These are phyloP conservation scores for Neoitamus cyanurus DNA, from an alignment of 2,888 invertebrate genomes.

Conservation along the genomic window DNA sequence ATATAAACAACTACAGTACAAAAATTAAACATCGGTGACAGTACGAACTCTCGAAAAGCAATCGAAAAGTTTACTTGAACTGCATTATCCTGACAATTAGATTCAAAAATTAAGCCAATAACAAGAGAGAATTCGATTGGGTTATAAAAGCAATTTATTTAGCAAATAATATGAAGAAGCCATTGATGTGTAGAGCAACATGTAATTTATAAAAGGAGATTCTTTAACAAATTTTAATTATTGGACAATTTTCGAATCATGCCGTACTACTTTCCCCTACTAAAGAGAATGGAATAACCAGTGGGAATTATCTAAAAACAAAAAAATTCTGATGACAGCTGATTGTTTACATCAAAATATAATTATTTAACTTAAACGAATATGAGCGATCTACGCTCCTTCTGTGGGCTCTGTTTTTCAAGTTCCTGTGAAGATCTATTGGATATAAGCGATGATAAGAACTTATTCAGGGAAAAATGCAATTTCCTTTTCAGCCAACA, in stretches of 20 bases:
- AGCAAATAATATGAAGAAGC: too few relatives aligned
- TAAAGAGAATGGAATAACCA: not conserved
- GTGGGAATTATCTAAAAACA: too few relatives aligned
- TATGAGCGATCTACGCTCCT: not conserved
- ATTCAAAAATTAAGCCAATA: not conserved
- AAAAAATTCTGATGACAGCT: not conserved
- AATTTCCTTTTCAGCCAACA: not conserved
- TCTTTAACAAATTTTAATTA: not conserved
- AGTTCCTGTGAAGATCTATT: not conserved
- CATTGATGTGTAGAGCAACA: too few relatives aligned
- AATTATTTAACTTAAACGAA: not conserved
- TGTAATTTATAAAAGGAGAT: not conserved
- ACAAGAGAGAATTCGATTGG: not conserved
- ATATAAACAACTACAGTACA: not conserved
- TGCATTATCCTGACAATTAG: slow-evolving; percentile 4
- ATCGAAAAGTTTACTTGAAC: not conserved
- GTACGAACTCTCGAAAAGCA: not conserved
- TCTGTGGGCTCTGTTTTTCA: not conserved
- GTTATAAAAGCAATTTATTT: too few relatives aligned
- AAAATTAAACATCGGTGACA: slow-evolving; percentile 1
- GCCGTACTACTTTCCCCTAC: not conserved
- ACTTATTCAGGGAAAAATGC: not conserved
- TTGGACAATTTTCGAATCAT: not conserved
- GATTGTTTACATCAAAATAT: not conserved
- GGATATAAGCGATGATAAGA: not conserved